Evolutionary conservation across 2,113 vertebrate genomes (phyloP), one percentile per base, ranked within the genome.

Genomic region (Caranx melampygus): DNA sequence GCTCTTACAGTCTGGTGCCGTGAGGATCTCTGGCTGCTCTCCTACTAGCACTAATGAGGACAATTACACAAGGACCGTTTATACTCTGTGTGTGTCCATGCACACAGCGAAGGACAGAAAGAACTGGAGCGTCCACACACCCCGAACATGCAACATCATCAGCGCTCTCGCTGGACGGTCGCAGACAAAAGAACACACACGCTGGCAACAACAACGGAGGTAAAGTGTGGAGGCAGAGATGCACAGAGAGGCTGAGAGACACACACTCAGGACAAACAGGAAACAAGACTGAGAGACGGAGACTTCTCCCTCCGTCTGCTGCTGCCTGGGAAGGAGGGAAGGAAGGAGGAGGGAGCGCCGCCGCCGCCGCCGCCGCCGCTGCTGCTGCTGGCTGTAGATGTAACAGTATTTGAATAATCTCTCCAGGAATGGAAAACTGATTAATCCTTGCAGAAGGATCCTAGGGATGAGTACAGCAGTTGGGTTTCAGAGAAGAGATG

Each of bases 361-460:
- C 72, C 58, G 47, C 64, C 37, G 47, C 72, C 20, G 49, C 49
- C 14, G 42, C 74, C 15, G 45, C 20, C n/a, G 34, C n/a, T 58
- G 49, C 34, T 57, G 72, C 72, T 85, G 70, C 71, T 79, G 75
- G 84, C 87, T 79, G 81, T 78, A 80, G 81, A 91, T 90, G 88
- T 75, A 89, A 85, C 85, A 85, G 89, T 83, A 86, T 93, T 94
- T 93, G 68, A 94, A 92, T 93, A 94, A 95, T 94, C 92, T 92
- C 90, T 91, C 86, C 84, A 93, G 92, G 92, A 94, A 94, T 91
- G 92, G 86, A 93, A 94, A 93, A 91, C 82, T 90, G 90, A 92
- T 93, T 94, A 93, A 92, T 93, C 89, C 91, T 82, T 79, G 75
- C 82, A 92, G 89, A 92, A 91, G 88, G 88, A 91, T 92, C 89